Evolutionary conservation across 1,140 invertebrate genomes (phyloP).

Genomic region (Choristoneura fumiferana): DNA sequence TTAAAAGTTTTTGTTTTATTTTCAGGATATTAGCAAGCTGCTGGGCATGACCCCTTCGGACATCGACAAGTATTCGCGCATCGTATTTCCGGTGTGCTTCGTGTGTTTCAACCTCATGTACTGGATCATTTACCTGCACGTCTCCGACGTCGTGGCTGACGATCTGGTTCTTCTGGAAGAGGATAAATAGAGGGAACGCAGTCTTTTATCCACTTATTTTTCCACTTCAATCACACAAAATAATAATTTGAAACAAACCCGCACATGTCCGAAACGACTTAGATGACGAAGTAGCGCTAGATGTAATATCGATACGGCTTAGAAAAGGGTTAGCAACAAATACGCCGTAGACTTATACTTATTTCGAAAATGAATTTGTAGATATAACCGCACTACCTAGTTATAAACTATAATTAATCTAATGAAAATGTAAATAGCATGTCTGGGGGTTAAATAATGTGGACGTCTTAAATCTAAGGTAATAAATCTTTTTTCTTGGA

Average conservation of each 20-base stretch:
- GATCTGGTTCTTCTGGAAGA: conserved; percentile 92
- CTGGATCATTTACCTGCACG: conserved; percentile 97
- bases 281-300: conserved; percentile 12
- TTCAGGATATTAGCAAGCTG: conserved; percentile 89
- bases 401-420: conserved; percentile 21
- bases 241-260: conserved; percentile 61
- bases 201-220: conserved; percentile 63
- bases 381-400: conserved; percentile 27
- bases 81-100: conserved; percentile 96
- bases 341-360: conserved; percentile 14
- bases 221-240: conserved; percentile 34
- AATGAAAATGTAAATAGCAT: conserved; percentile 30
- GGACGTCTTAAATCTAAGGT: conserved; percentile 30
- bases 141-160: conserved; percentile 95
- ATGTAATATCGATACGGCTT: conserved; percentile 13
- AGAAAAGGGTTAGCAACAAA: conserved; percentile 2
- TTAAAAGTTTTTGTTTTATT: conserved; percentile 21
- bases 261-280: conserved; percentile 6
- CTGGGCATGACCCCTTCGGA: conserved; percentile 94
- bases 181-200: conserved; percentile 82
- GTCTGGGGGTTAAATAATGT: conserved; percentile 35
- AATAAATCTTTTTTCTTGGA: conserved; percentile 36
- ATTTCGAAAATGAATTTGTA: conserved; percentile 26
- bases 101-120: conserved; percentile 98
- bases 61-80: conserved; percentile 96